Evolutionary conservation across 2,797 vertebrate genomes (phyloP), one percentile per base, ranked within the genome.

Genomic region (Moxostoma hubbsi): DNA sequence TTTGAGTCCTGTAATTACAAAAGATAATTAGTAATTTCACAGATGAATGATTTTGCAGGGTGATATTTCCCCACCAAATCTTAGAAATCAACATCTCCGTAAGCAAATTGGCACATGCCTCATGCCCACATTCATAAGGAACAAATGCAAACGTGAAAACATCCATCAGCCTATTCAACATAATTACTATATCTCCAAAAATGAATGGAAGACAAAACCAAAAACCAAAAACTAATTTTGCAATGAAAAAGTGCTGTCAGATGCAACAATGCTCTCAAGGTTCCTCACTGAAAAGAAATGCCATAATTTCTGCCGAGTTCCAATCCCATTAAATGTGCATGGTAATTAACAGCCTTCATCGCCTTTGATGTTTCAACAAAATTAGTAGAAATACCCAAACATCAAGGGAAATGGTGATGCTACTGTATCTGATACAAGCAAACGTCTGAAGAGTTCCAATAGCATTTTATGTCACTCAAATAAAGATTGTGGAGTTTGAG

Each of bases 21-120:
- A 71, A 71, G 76, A 78, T 78, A 78, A 78, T 70, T 78, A 70
- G 67, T 78, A 63, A 78, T 78, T 78, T 78, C 76, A 78, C 76
- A 70, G 58, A 71, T 63, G 67, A 70, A 78, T 63, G 76, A 70
- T 70, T 63, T 18, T 55, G 67, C 24, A 1, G 11, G 58, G 15
- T 47, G 11, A 70, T 78, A 78, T 63, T 61, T 78, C 67, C 9
- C 15, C 49, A 8, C 57, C 58, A 70, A 78, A 71, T 69, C 75
- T 61, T 8, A 69, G 55, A 47, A 51, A 69, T 71, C 58, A n/a
- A 72, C 68, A 79, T 49, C 45, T 72, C 51, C 5, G 51, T 65
- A 72, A 64, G 45, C 15, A 72, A 57, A 72, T 13, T 50, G 68
- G 43, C 68, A 64, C 13, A 43, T 5, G 13, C 9, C 43, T 71